Evolutionary conservation across 2,113 vertebrate species (phyloP).

Genomic region (Solenodon paradoxus): DNA sequence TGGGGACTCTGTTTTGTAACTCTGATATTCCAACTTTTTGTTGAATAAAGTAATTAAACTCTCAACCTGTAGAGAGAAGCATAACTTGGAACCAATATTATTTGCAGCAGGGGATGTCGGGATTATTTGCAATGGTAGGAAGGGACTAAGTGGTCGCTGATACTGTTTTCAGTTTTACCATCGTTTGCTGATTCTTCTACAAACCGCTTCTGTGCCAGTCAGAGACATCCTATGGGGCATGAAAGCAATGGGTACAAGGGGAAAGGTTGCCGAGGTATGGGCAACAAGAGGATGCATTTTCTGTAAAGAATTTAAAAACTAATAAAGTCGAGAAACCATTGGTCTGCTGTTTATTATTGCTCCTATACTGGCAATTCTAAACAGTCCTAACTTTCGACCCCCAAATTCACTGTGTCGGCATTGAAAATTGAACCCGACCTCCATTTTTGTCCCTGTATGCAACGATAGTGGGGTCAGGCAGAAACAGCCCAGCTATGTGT

Average conservation of each 20-base stretch:
- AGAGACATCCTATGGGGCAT: too few relatives aligned
- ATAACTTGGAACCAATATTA: not conserved
- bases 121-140: not conserved
- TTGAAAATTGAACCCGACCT: not conserved
- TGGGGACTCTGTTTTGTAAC: not conserved
- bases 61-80: not conserved
- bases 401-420: not conserved
- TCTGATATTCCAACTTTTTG: not conserved
- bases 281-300: not conserved
- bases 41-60: not conserved
- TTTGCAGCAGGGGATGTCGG: too few relatives aligned
- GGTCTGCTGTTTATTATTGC: not conserved
- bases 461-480: not conserved
- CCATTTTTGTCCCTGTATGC: not conserved
- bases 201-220: not conserved
- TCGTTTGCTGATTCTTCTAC: not conserved
- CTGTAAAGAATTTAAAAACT: not conserved
- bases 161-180: accelerated
- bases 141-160: not conserved
- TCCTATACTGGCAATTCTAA: not conserved
- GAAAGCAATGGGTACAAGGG: too few relatives aligned
- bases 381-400: not conserved
- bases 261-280: not conserved
- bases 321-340: not conserved
- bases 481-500: not conserved